phyloP scores from a whole-genome alignment of 2,888 invertebrate species.

The Eilema caniola region DNA sequence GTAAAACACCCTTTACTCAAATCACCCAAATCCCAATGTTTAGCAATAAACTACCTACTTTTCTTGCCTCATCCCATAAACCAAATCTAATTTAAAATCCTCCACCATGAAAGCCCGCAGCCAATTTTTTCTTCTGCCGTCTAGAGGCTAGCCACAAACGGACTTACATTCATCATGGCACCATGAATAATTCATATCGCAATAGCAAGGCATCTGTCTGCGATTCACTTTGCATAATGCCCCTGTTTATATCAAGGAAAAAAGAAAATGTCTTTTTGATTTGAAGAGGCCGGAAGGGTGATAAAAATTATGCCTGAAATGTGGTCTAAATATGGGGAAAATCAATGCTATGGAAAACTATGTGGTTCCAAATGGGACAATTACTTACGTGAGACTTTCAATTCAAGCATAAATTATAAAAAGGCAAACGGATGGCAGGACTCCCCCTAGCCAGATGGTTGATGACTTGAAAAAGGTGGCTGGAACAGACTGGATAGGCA shows the following conservation, averaged over 20 bases:
- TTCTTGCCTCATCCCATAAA: not conserved
- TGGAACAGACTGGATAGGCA: too few relatives aligned
- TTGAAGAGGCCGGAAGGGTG: not conserved
- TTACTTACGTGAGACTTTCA: too few relatives aligned
- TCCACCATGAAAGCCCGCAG: not conserved
- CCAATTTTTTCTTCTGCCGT: conserved; percentile 14
- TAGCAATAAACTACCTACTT: not conserved
- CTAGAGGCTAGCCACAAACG: conserved; percentile 13
- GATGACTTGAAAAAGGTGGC: too few relatives aligned
- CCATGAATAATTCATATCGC: conserved; percentile 27
- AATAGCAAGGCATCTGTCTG: conserved; percentile 24
- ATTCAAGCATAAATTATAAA: too few relatives aligned
- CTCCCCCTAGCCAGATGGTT: too few relatives aligned
- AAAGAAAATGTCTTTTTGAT: conserved; percentile 24
- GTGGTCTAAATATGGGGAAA: too few relatives aligned
- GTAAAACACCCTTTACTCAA: not conserved
- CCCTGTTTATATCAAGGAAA: conserved; percentile 39
- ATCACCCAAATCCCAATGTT: not conserved
- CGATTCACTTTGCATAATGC: conserved; percentile 50
- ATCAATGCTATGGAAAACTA: too few relatives aligned
- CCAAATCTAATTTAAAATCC: conserved; percentile 14
- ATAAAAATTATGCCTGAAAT: conserved; percentile 13
- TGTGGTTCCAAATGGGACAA: too few relatives aligned
- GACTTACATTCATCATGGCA: conserved; percentile 3
- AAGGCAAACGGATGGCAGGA: too few relatives aligned